Percentiles rank a stretch among this genome's conserved stretches.
Conservation (phyloP, 2,888 invertebrate genomes). For the Tiphia femorata region DNA sequence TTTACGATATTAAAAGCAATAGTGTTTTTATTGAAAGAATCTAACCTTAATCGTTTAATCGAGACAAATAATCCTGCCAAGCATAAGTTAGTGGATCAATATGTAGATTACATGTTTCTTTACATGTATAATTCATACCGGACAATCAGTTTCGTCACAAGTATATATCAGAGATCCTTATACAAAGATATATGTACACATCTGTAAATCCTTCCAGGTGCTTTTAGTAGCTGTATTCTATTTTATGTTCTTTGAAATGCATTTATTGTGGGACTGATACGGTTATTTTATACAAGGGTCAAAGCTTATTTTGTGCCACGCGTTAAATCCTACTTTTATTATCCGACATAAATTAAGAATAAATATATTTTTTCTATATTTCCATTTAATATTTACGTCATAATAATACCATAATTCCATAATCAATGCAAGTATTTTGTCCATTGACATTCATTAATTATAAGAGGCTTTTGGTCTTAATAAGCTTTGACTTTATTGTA, state of each 20-base stretch:
- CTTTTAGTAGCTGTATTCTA: constrained; percentile 46
- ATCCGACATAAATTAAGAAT: constrained; percentile 8
- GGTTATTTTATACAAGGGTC: constrained; percentile 11
- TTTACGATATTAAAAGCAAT: background rate
- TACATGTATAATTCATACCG: background rate
- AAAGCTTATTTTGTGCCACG: background rate
- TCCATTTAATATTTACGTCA: too few relatives aligned
- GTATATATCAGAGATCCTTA: constrained; percentile 1
- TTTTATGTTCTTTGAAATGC: constrained; percentile 18
- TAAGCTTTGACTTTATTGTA: background rate
- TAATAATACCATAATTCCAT: too few relatives aligned
- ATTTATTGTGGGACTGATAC: constrained; percentile 14
- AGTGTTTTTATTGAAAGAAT: background rate
- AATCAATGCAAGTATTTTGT: too few relatives aligned
- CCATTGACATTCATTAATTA: too few relatives aligned
- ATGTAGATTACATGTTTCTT: background rate
- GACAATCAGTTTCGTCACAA: background rate
- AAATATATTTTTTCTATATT: constrained; percentile 4
- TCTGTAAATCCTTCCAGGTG: too few relatives aligned
- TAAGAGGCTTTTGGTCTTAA: too few relatives aligned
- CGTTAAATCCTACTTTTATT: background rate
- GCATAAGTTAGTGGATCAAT: constrained; percentile 1
- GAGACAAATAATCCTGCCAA: constrained; percentile 6
- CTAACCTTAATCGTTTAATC: background rate
- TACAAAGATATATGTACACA: too few relatives aligned